A percentile compares a stretch with the other conserved stretches of the same genome.
Evolutionary conservation across 2,113 vertebrate genomes (phyloP).

Genomic region (Australoheros scitulus): DNA sequence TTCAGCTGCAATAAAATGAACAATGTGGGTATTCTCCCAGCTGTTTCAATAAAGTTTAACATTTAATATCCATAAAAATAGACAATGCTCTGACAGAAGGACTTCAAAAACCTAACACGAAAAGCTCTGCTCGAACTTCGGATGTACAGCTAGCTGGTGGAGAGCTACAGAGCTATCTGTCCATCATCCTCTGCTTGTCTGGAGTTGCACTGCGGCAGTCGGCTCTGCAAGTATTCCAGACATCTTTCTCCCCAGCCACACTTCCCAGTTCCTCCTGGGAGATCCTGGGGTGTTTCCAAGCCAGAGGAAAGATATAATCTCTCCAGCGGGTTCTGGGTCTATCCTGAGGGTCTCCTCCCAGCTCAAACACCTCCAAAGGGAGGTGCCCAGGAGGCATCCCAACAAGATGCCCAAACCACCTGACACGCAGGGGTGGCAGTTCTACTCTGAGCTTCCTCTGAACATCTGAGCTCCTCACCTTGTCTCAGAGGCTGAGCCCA

Average conservation of each 20-base stretch:
- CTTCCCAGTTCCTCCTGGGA: neutral
- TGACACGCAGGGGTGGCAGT: neutral
- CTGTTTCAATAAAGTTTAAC: neutral
- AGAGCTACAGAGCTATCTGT: too few species aligned
- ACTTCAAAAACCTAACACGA: neutral
- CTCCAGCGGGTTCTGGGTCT: too few species aligned
- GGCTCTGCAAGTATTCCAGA: too few species aligned
- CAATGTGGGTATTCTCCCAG: neutral
- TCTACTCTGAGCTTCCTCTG: too few species aligned
- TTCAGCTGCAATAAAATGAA: too few species aligned
- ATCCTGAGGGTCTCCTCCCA: neutral
- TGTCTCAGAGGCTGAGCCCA: too few species aligned
- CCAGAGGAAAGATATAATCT: neutral
- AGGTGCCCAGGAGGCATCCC: neutral
- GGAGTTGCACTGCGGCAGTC: too few species aligned
- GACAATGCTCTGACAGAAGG: neutral
- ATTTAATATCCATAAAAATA: neutral
- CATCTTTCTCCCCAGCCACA: too few species aligned
- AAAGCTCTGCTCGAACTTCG: neutral
- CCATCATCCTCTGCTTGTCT: too few species aligned
- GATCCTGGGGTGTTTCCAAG: too few species aligned
- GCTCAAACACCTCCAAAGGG: neutral
- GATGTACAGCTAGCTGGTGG: too few species aligned
- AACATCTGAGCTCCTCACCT: too few species aligned
- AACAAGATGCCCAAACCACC: neutral